These are phyloP conservation scores for Lycia hirtaria DNA, from an alignment of 2,888 invertebrate species.

Conservation along the genomic window DNA sequence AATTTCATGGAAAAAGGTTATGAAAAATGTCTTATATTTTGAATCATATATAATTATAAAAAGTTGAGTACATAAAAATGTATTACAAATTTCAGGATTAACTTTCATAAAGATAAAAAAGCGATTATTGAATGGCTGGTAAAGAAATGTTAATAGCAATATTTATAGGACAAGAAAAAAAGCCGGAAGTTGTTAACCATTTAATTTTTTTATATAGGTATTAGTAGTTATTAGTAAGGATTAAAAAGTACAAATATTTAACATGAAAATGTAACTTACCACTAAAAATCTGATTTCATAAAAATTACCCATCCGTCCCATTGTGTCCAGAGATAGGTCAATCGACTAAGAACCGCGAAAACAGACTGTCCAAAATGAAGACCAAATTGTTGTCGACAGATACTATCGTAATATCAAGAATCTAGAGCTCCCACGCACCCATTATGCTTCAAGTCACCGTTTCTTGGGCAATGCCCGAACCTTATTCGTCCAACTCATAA, in stretches of 20 bases:
- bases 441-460: constrained; percentile 41
- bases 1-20: too few species aligned
- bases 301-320: constrained; percentile 14
- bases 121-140: too few species aligned
- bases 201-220: too few species aligned
- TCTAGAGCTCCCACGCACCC: constrained; percentile 68
- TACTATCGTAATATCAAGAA: constrained; percentile 58
- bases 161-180: too few species aligned
- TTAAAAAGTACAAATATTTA: neutral
- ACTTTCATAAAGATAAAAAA: too few species aligned
- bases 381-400: constrained; percentile 55
- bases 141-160: too few species aligned
- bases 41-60: too few species aligned
- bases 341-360: constrained; percentile 14
- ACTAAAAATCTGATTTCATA: constrained; percentile 18
- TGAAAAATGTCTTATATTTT: too few species aligned
- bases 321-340: constrained; percentile 19
- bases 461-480: constrained; percentile 70
- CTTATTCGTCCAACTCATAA: constrained; percentile 52
- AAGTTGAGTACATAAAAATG: too few species aligned
- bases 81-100: too few species aligned
- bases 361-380: constrained; percentile 52
- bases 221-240: too few species aligned
- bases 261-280: constrained; percentile 20
- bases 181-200: too few species aligned